Evolutionary conservation across 2,797 vertebrate species (phyloP).

Genomic region (Prunella strophiata): DNA sequence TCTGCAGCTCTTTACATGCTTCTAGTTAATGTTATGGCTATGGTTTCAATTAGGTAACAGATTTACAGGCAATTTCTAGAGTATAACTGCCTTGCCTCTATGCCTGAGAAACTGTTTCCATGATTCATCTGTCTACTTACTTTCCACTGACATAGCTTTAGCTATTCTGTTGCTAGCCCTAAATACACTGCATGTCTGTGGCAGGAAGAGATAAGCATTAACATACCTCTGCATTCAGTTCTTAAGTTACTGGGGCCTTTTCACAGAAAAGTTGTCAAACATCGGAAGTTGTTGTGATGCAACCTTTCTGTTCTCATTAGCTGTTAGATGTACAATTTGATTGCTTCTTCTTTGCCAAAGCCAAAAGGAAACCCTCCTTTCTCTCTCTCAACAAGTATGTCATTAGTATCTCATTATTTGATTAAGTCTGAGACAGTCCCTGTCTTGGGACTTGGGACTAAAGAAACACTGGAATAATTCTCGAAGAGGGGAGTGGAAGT

Average conservation of each 20-base stretch:
- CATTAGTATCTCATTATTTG: not conserved
- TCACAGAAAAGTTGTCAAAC: constrained; percentile 52
- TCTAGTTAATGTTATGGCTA: not conserved
- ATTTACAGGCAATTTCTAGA: constrained; percentile 7
- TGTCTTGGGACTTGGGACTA: not conserved
- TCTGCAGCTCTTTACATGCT: not conserved
- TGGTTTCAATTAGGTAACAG: not conserved
- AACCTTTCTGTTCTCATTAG: constrained; percentile 33
- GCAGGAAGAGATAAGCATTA: constrained; percentile 65
- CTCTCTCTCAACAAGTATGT: not conserved
- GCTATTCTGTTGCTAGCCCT: not conserved
- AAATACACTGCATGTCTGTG: not conserved
- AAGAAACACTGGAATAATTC: not conserved
- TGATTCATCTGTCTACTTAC: constrained; percentile 48
- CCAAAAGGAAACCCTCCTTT: constrained; percentile 15
- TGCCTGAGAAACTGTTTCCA: constrained; percentile 31
- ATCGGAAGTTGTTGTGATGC: constrained; percentile 52
- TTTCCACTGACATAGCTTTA: constrained; percentile 55
- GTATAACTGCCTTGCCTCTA: not conserved
- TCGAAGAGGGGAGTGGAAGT: not conserved
- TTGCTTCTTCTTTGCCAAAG: constrained; percentile 3
- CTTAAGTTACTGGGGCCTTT: constrained; percentile 21
- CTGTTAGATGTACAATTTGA: constrained; percentile 32
- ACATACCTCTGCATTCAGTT: constrained; percentile 32
- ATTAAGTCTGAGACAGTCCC: not conserved